Evolutionary conservation across 2,113 vertebrate species (phyloP), one percentile per base, ranked within the genome.

Genomic region (Pygoscelis antarcticus): DNA sequence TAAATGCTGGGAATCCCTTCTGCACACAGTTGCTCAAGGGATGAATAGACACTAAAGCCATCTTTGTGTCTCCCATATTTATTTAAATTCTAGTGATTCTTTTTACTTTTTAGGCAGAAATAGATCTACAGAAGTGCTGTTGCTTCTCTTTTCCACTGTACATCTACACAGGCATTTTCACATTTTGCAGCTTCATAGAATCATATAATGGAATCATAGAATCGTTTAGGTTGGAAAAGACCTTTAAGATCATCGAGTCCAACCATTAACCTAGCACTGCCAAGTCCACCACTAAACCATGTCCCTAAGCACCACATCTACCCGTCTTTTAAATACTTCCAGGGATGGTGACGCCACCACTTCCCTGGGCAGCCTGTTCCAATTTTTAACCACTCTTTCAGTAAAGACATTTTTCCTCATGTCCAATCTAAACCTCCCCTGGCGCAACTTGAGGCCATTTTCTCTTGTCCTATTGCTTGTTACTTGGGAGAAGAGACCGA

Each of bases 311-410:
- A 3, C 13, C 57, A 15, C 20, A 58, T 58, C 57, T 22, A 22
- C 13, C 6, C 1, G 6, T 14, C 57, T n/a, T 58, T 14, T n/a
- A n/a, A 58, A 58, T n/a, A n/a, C 20, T 13, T 9, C 20, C 57
- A n/a, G 57, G 13, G 13, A 10, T 58, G 57, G 20, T 0, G 32
- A 22, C 32, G 10, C 20, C 1, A n/a, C 34, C 32, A 9, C 32
- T 22, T 22, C 57, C 20, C 57, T 15, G 13, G 57, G 20, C 20
- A 58, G 57, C 20, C 32, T 22, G 8, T 22, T 9, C 57, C 20
- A n/a, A 1, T 10, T 20, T 11, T 10, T n/a, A 9, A n/a, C 20
- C 4, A n/a, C 57, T 6, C 57, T n/a, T n/a, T 22, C 6, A 1
- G 20, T 13, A 8, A 34, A 58, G 32, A 21, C 13, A 14, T 58